A percentile compares a stretch with the other conserved stretches of the same genome.
Conservation (phyloP, 1,140 invertebrate species). For the Drosophila arizonae region DNA sequence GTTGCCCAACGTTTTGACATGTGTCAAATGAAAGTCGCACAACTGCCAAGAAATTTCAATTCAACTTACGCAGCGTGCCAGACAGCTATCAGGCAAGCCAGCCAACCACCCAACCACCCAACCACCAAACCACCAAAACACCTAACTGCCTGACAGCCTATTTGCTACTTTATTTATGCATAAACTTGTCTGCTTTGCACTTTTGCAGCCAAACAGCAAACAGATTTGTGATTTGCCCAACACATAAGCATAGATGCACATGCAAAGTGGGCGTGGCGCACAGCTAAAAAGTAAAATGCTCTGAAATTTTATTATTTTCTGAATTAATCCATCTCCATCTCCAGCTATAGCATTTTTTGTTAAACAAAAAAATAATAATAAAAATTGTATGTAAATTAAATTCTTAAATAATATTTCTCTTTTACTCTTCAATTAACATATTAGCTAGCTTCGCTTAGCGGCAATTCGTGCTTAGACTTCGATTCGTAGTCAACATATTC, state of each 20-base stretch:
- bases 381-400: no score
- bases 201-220: slow-evolving; percentile 13
- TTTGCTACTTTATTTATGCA: slow-evolving; percentile 54
- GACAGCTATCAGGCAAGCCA: not conserved
- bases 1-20: slow-evolving; percentile 70
- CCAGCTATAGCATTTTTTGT: no score
- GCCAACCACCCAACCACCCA: no score
- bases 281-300: no score
- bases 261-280: not conserved
- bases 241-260: not conserved
- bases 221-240: not conserved
- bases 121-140: not conserved
- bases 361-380: no score
- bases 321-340: no score
- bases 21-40: slow-evolving; percentile 68
- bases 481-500: no score
- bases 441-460: no score
- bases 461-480: no score
- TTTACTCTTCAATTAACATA: no score
- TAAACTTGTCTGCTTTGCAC: slow-evolving; percentile 53
- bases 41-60: slow-evolving; percentile 51
- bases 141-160: slow-evolving; percentile 3
- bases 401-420: no score
- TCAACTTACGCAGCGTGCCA: slow-evolving; percentile 18
- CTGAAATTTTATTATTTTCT: no score